These are phyloP conservation scores for Lophius americanus DNA, from an alignment of 2,797 vertebrate species.

Conservation along the genomic window DNA sequence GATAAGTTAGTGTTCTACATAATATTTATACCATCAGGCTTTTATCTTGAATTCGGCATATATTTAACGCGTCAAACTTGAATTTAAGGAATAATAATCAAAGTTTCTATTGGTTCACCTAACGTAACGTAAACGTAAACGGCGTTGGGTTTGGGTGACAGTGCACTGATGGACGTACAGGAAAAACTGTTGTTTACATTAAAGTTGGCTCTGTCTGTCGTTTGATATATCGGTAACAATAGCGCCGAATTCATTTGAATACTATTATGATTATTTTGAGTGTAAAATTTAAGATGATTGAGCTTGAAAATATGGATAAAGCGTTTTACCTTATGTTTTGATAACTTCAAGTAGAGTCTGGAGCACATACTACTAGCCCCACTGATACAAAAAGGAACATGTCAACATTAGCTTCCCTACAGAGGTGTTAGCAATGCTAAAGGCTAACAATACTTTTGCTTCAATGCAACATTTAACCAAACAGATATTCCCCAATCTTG, in stretches of 20 bases:
- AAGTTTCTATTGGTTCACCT: slow-evolving; percentile 16
- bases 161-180: neutral
- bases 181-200: neutral
- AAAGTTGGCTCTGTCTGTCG: neutral
- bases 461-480: neutral
- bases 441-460: neutral
- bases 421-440: no score
- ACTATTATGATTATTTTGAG: rapidly evolving
- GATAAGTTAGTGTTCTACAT: rapidly evolving
- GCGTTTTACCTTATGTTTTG: neutral
- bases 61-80: neutral
- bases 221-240: neutral
- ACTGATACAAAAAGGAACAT: neutral
- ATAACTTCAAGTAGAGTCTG: slow-evolving; percentile 7
- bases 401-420: no score
- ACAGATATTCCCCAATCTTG: neutral
- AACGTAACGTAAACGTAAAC: slow-evolving; percentile 13
- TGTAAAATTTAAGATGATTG: neutral
- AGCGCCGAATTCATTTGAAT: slow-evolving; percentile 18
- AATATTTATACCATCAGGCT: rapidly evolving
- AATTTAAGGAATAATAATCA: neutral
- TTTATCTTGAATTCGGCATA: slow-evolving; percentile 29
- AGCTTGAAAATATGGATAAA: rapidly evolving
- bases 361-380: neutral
- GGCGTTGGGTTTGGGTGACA: neutral